A percentile compares a stretch with the other conserved stretches of the same genome.
Evolutionary conservation across 92 coral and sea anemone genomes (phyloP).

Genomic region (Palythoa caribaeorum): DNA sequence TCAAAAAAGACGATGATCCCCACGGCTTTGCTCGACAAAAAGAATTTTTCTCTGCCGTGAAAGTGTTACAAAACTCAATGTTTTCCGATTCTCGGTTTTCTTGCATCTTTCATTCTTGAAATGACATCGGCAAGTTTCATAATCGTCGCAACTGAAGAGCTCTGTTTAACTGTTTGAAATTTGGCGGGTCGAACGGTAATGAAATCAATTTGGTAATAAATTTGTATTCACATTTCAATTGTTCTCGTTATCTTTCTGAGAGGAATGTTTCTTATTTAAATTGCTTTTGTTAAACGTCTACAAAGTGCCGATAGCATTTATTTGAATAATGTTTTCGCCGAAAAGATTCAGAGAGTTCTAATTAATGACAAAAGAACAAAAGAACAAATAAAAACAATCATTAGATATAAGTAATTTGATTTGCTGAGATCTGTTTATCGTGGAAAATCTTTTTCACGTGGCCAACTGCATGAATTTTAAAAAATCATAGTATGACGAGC

Average conservation of each 20-base stretch:
- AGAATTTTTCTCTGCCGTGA: neutral
- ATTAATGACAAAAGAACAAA: neutral
- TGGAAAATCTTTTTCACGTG: neutral
- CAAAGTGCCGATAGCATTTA: neutral
- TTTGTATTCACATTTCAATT: neutral
- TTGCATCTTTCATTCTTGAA: neutral
- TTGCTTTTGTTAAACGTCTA: neutral
- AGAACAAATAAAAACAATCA: neutral
- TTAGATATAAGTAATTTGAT: neutral
- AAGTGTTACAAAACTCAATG: neutral
- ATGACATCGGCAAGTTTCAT: neutral
- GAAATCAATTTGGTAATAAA: constrained; percentile 15
- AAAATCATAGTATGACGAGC: too few species aligned
- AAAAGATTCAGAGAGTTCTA: neutral
- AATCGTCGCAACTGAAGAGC: neutral
- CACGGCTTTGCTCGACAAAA: neutral
- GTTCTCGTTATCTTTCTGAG: neutral
- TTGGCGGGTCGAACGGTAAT: constrained; percentile 16
- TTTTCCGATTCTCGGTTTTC: neutral
- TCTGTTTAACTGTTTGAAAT: constrained; percentile 34
- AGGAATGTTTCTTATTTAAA: constrained; percentile 10
- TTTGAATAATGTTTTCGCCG: neutral
- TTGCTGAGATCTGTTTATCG: neutral
- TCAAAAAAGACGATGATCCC: constrained; percentile 26
- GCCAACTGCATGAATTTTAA: neutral